Conservation (phyloP, 2,797 vertebrate genomes). For the Monodelphis domestica region DNA sequence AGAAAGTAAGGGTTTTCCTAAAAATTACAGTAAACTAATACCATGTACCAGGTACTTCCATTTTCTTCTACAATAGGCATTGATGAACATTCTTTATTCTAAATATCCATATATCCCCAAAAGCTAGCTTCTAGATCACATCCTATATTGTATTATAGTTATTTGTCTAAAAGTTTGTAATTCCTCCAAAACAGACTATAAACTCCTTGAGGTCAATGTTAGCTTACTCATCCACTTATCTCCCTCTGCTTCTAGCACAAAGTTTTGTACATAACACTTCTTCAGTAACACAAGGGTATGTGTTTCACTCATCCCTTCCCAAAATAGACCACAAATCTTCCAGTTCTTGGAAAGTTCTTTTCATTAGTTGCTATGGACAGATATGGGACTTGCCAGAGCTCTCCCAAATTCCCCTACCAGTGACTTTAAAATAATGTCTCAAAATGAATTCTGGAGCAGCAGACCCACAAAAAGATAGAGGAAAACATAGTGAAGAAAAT, state of each 20-base stretch:
- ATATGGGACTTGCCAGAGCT: neutral
- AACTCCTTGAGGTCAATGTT: neutral
- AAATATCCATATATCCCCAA: neutral
- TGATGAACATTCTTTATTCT: neutral
- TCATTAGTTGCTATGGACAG: neutral
- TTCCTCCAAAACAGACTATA: neutral
- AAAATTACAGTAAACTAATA: neutral
- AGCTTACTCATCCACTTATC: neutral
- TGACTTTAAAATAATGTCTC: neutral
- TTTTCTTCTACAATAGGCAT: neutral
- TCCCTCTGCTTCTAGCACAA: neutral
- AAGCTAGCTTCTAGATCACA: neutral
- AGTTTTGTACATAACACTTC: neutral
- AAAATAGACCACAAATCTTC: neutral
- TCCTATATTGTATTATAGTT: neutral
- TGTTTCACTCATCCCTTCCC: neutral
- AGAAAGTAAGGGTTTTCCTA: too few species aligned
- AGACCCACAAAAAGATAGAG: neutral
- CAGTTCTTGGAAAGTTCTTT: neutral
- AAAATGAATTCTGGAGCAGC: neutral
- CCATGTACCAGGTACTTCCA: neutral
- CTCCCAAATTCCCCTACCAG: neutral
- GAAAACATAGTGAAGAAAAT: neutral
- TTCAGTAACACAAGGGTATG: neutral
- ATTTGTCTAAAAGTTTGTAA: neutral